Evolutionary conservation across 2,888 invertebrate species (phyloP), one percentile per base, ranked within the genome.

Genomic region (Synanthedon andrenaeformis): DNA sequence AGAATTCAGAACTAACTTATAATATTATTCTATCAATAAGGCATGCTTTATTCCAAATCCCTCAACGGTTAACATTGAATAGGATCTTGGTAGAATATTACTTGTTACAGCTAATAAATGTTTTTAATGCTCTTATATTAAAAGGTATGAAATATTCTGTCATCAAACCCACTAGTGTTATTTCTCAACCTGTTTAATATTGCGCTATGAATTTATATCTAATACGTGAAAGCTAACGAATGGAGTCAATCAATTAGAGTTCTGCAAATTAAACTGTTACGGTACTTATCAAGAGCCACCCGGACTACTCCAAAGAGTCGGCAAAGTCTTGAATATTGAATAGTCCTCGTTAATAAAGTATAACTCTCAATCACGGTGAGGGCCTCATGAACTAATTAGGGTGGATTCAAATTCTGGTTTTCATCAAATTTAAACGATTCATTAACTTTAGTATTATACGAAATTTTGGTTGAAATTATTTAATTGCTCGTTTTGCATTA

Each of bases 311-410:
- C 71, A 74, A 74, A 76, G 74, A 72, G 66, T 64, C 64, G 64
- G 65, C 62, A 52, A 59, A 73, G 67, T 65, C 70, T 65, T 81
- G 79, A 80, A 80, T 82, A 81, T 80, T 82, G 76, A 81, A 79
- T 77, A 76, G 76, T 64, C 67, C 64, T 72, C 65, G 72, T 72
- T 76, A 72, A 67, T 78, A 74, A 78, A 80, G 79, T 76, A 82
- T 79, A 79, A 76, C 71, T 69, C 53, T 70, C 67, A 74, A 77
- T 75, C 70, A 70, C 74, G 74, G 67, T 55, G 66, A 35, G 61
- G 58, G 54, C 62, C 62, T 63, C 62, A 45, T 58, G 58, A 59
- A 70, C 72, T 79, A 78, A 79, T 76, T 76, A 75, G 69, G 67
- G 8, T 14, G 13, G 45, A 45, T 45, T 45, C 14, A 14, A 45